These are phyloP conservation scores for Garra rufa DNA, from an alignment of 2,113 vertebrate genomes.

Conservation along the genomic window DNA sequence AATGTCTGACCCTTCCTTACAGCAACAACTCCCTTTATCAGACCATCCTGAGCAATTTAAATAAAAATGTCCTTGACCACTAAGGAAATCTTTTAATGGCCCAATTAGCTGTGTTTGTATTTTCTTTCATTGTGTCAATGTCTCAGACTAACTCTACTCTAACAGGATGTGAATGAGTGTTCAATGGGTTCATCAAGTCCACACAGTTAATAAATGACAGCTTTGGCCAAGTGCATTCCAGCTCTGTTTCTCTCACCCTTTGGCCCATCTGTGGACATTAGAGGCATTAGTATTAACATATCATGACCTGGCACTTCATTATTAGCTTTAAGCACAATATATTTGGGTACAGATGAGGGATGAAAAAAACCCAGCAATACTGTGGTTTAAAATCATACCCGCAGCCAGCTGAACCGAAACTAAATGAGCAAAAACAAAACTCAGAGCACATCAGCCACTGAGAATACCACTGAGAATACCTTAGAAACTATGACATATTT, in stretches of 20 bases:
- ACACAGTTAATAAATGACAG: constrained; percentile 59
- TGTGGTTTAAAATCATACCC: not conserved
- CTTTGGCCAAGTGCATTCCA: constrained; percentile 21
- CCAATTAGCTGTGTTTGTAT: not conserved
- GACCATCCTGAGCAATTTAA: not conserved
- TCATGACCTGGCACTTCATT: not conserved
- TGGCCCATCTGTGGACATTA: not conserved
- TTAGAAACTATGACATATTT: not conserved
- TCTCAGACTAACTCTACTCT: not conserved
- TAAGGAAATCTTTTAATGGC: not conserved
- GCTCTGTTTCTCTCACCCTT: not conserved
- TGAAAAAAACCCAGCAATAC: not conserved
- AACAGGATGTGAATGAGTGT: constrained; percentile 35
- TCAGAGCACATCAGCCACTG: not conserved
- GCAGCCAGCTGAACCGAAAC: not conserved
- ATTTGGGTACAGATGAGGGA: not conserved
- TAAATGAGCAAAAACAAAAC: constrained; percentile 23
- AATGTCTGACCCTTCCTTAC: too few species aligned
- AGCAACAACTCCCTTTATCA: not conserved
- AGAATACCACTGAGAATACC: not conserved
- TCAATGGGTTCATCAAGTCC: constrained; percentile 48
- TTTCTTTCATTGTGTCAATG: not conserved
- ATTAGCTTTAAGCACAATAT: not conserved
- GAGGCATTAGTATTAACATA: not conserved
- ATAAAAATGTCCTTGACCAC: not conserved